Percentiles rank a stretch among this genome's conserved stretches.
These are phyloP conservation scores for Meteorus colon DNA, from an alignment of 2,888 invertebrate species.

Conservation along the genomic window DNA sequence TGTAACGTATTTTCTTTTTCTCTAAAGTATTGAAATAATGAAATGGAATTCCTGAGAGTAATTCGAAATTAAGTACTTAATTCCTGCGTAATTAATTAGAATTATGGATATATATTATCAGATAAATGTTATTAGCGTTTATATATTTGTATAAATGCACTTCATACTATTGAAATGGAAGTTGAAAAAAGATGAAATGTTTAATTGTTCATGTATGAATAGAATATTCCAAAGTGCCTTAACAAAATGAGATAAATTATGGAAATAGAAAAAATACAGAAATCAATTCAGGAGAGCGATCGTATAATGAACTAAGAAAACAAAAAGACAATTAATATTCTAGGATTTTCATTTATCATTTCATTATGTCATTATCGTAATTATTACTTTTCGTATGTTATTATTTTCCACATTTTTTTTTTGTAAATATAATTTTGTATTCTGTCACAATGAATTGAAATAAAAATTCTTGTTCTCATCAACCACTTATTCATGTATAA, in stretches of 20 bases:
- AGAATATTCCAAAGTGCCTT: constrained; percentile 72
- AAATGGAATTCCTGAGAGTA: too few relatives aligned
- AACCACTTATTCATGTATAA: background rate
- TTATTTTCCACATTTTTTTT: constrained; percentile 35
- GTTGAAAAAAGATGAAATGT: constrained; percentile 33
- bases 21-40: background rate
- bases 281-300: constrained; percentile 8
- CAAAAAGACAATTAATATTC: background rate
- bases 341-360: background rate
- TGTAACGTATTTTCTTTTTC: constrained; percentile 11
- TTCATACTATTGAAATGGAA: background rate
- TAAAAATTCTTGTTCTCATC: background rate
- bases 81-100: constrained; percentile 29
- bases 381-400: constrained; percentile 29
- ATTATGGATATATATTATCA: constrained; percentile 12
- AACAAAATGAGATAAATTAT: constrained; percentile 57
- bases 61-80: constrained; percentile 23
- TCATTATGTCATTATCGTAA: background rate
- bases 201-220: constrained; percentile 59
- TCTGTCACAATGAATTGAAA: background rate
- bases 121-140: constrained; percentile 13
- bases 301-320: background rate
- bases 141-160: constrained; percentile 3
- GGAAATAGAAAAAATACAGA: too few relatives aligned
- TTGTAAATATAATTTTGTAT: constrained; percentile 27